Evolutionary conservation across 2,888 invertebrate genomes (phyloP).

Genomic region (Drosophila gaucha): DNA sequence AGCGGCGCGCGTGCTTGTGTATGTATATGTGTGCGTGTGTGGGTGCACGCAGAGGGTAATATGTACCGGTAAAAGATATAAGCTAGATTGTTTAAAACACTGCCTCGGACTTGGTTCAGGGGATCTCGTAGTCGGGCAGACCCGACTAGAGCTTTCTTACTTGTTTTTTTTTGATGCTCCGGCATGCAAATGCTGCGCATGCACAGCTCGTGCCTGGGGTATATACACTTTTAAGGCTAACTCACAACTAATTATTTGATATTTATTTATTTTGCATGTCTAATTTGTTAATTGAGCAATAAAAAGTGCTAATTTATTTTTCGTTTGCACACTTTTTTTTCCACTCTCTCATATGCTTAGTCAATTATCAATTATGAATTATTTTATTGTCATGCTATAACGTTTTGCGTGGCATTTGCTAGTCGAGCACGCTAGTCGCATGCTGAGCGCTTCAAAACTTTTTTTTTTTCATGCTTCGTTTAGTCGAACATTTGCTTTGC

Average conservation of each 20-base stretch:
- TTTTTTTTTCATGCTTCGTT: constrained; percentile 47
- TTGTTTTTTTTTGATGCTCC: constrained; percentile 41
- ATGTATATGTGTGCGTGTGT: too few relatives aligned
- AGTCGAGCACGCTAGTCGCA: constrained; percentile 20
- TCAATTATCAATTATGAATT: constrained; percentile 4
- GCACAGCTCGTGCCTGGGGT: constrained; percentile 19
- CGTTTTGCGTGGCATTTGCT: constrained; percentile 20
- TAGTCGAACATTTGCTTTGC: constrained; percentile 29
- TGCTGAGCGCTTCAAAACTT: background rate
- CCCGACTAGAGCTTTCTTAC: too few relatives aligned
- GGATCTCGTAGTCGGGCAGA: too few relatives aligned
- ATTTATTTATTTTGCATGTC: constrained; percentile 16
- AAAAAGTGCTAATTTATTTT: background rate
- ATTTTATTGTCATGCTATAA: background rate
- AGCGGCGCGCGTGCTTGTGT: too few relatives aligned
- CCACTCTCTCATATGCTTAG: too few relatives aligned
- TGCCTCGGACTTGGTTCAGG: too few relatives aligned
- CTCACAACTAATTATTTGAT: background rate
- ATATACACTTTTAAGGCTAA: constrained; percentile 3
- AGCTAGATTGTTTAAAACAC: too few relatives aligned
- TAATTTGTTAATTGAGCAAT: background rate
- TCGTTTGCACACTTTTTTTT: background rate
- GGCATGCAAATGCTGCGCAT: constrained; percentile 36
- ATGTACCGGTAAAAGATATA: too few relatives aligned
- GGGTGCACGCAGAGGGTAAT: too few relatives aligned